phyloP scores from a whole-genome alignment of 53 echinoderm and acorn worm genomes.

The Luidia sarsii region DNA sequence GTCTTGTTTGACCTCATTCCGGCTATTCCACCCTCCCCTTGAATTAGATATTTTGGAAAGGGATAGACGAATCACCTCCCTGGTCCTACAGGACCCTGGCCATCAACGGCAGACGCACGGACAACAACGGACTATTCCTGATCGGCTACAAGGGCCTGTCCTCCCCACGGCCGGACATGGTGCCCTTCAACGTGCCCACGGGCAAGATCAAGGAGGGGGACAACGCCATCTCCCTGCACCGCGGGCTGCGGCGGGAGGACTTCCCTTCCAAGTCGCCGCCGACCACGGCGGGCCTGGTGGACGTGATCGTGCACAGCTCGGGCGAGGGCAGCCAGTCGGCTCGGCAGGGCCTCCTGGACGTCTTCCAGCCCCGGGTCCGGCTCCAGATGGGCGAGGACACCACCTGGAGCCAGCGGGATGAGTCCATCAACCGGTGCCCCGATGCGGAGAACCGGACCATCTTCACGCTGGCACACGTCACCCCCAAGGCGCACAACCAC shows the following conservation, averaged over 20 bases:
- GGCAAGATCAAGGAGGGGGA: slow-evolving; percentile 61
- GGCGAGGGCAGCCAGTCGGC: background rate
- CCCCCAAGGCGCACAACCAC: slow-evolving; percentile 79
- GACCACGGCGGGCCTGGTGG: slow-evolving; percentile 52
- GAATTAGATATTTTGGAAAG: slow-evolving; percentile 37
- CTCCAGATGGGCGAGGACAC: slow-evolving; percentile 39
- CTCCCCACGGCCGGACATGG: slow-evolving; percentile 74
- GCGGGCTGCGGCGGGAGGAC: slow-evolving; percentile 40
- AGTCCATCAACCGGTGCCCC: slow-evolving; percentile 80
- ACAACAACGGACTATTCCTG: slow-evolving; percentile 83
- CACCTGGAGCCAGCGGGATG: slow-evolving; percentile 55
- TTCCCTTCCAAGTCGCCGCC: slow-evolving; percentile 19
- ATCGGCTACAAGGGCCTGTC: slow-evolving; percentile 70
- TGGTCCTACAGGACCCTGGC: slow-evolving; percentile 30
- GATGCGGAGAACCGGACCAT: slow-evolving; percentile 48
- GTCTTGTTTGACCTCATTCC: background rate
- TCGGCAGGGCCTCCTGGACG: slow-evolving; percentile 50
- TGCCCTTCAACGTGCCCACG: slow-evolving; percentile 51
- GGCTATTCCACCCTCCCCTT: too few relatives aligned
- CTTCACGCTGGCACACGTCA: slow-evolving; percentile 59
- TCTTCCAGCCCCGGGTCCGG: slow-evolving; percentile 44
- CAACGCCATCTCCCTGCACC: slow-evolving; percentile 67
- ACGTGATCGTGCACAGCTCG: slow-evolving; percentile 62
- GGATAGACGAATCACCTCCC: background rate
- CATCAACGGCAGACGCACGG: slow-evolving; percentile 69